These are phyloP conservation scores for Schizaphis graminum DNA, from an alignment of 2,888 invertebrate genomes.

Conservation along the genomic window DNA sequence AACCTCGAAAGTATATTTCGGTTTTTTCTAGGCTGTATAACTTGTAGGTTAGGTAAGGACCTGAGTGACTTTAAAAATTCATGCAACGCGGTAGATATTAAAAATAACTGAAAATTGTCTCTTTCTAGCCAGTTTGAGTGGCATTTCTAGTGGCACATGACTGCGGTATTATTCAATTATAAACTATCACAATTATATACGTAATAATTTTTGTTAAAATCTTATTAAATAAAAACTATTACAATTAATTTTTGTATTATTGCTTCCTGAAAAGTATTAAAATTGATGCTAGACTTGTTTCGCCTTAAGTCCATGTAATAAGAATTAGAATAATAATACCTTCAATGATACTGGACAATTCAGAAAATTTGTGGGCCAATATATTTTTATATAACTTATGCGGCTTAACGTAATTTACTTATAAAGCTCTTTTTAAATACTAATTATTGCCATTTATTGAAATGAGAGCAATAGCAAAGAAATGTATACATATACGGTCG, in stretches of 20 bases:
- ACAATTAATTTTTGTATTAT: not conserved
- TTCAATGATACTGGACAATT: constrained; percentile 24
- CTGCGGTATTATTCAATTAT: not conserved
- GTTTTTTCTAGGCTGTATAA: not conserved
- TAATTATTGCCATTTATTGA: constrained; percentile 29
- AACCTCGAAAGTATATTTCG: not conserved
- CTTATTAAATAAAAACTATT: not conserved
- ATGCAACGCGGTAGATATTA: not conserved
- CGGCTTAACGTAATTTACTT: not conserved
- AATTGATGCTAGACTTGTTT: not conserved
- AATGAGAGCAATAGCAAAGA: constrained; percentile 16
- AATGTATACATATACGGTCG: not conserved
- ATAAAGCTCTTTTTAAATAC: not conserved
- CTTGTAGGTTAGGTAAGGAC: not conserved
- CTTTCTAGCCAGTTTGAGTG: not conserved
- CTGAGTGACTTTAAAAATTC: not conserved
- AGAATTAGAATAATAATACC: not conserved
- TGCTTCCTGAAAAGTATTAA: not conserved
- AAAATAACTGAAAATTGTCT: not conserved
- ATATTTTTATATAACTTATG: constrained; percentile 26
- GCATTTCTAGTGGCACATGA: not conserved
- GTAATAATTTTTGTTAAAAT: not conserved
- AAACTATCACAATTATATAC: not conserved
- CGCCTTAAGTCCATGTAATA: not conserved
- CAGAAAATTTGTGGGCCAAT: constrained; percentile 11